Conservation (phyloP, 2,888 invertebrate genomes). For the Camptogramma bilineatum region DNA sequence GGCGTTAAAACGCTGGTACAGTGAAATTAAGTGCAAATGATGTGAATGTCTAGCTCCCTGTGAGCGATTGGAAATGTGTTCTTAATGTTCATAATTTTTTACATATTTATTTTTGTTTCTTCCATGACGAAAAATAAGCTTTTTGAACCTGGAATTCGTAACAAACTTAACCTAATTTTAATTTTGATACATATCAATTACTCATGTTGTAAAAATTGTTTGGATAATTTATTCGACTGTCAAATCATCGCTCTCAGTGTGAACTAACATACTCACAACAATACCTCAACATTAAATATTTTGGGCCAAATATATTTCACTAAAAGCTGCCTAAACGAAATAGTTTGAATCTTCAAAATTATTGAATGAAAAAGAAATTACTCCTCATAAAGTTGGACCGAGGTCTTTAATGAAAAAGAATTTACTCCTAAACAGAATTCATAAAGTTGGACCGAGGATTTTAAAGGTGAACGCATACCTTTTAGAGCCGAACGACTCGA, state of each 20-base stretch:
- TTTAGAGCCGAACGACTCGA: too few species aligned
- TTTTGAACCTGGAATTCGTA: constrained; percentile 2
- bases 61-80: constrained; percentile 28
- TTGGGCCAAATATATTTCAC: constrained; percentile 3
- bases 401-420: not conserved
- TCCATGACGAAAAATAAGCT: constrained; percentile 40
- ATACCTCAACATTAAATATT: constrained; percentile 1
- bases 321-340: constrained; percentile 17
- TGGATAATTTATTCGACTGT: not conserved
- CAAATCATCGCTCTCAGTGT: constrained; percentile 36
- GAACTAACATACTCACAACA: constrained; percentile 7
- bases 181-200: constrained; percentile 15
- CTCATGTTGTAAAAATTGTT: not conserved
- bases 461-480: too few species aligned
- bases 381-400: not conserved
- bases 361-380: not conserved
- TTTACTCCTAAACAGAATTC: not conserved
- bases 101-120: constrained; percentile 23
- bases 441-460: not conserved
- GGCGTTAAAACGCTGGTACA: constrained; percentile 53
- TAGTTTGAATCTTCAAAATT: not conserved
- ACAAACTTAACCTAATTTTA: not conserved
- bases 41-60: constrained; percentile 36
- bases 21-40: constrained; percentile 38
- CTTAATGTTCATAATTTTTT: constrained; percentile 7